These are phyloP conservation scores for Protonemura montana DNA, from an alignment of 2,888 invertebrate genomes.

Conservation along the genomic window DNA sequence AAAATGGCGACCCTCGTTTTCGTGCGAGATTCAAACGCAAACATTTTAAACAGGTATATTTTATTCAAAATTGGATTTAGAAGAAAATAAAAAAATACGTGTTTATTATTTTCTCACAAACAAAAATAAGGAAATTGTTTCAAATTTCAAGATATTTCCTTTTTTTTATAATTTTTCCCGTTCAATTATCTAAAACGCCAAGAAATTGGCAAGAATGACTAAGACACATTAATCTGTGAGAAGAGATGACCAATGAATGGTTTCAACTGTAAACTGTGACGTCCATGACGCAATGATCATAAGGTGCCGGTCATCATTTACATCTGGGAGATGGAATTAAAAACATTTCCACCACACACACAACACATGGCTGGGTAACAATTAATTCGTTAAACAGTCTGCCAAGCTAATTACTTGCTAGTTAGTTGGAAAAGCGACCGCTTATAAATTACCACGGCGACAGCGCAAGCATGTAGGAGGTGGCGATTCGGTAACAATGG, in stretches of 20 bases:
- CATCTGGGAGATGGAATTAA: neutral
- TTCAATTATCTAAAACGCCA: neutral
- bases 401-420: neutral
- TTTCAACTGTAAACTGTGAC: neutral
- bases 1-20: no score
- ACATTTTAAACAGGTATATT: no score
- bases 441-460: no score
- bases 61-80: no score
- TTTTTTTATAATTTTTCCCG: neutral
- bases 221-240: neutral
- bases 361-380: neutral
- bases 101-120: no score
- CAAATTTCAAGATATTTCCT: no score
- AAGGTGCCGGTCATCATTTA: neutral
- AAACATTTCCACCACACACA: neutral
- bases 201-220: neutral
- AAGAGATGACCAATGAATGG: neutral
- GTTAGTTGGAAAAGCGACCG: neutral
- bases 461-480: no score
- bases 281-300: no score
- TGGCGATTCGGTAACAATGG: neutral
- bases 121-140: no score
- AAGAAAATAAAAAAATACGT: no score
- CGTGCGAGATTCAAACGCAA: no score
- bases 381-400: neutral